Evolutionary conservation across 2,797 vertebrate genomes (phyloP).

Genomic region (Lateolabrax maculatus): DNA sequence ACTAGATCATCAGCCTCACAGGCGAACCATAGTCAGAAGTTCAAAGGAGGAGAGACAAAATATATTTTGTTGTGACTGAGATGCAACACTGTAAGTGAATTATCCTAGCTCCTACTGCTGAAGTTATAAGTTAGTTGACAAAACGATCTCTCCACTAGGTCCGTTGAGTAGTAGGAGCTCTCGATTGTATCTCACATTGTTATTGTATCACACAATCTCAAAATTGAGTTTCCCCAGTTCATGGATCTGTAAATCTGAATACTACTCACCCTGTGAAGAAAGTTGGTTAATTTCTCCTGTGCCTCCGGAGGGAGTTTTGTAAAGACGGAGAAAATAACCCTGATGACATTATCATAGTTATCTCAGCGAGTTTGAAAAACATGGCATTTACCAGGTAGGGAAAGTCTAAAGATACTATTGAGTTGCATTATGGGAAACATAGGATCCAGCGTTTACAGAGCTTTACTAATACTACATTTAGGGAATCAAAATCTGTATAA

Average conservation of each 20-base stretch:
- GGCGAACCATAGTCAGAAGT: not conserved
- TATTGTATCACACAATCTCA: constrained; percentile 16
- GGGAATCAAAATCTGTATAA: not conserved
- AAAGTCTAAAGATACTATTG: not conserved
- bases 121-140: constrained; percentile 1
- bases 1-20: not conserved
- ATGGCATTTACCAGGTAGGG: not conserved
- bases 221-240: not conserved
- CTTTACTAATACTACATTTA: not conserved
- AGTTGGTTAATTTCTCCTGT: not conserved
- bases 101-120: not conserved
- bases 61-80: not conserved
- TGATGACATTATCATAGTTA: not conserved
- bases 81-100: not conserved
- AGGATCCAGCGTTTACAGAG: not conserved
- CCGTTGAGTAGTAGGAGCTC: not conserved
- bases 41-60: not conserved
- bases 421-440: not conserved
- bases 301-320: not conserved
- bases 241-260: not conserved
- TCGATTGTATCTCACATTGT: constrained; percentile 4
- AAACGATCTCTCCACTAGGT: not conserved
- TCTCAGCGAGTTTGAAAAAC: constrained; percentile 11
- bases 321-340: not conserved
- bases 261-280: not conserved